Evolutionary conservation across 1,140 invertebrate genomes (phyloP).

Genomic region (Atopsyche davidsoni): DNA sequence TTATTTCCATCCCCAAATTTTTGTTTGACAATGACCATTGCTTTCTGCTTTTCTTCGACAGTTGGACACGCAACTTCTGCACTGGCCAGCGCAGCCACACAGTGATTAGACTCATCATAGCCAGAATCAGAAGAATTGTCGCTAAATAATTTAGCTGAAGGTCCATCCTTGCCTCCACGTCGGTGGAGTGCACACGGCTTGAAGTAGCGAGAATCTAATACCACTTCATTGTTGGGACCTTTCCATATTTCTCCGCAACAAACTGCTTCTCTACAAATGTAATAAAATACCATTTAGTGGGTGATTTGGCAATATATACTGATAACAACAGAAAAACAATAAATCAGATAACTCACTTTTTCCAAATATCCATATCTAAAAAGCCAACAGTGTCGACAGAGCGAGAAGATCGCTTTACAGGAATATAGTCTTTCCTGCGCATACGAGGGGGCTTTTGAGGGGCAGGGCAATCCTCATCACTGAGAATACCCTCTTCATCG

Average conservation of each 20-base stretch:
- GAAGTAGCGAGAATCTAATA: constrained; percentile 47
- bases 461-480: constrained; percentile 8
- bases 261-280: constrained; percentile 14
- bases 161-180: constrained; percentile 23
- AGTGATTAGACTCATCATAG: constrained; percentile 55
- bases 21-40: too few relatives aligned
- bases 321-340: neutral
- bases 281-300: neutral
- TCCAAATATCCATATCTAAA: constrained; percentile 13
- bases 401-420: constrained; percentile 4
- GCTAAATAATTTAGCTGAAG: constrained; percentile 47
- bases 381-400: neutral
- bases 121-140: constrained; percentile 61
- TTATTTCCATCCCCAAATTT: too few relatives aligned
- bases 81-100: too few relatives aligned
- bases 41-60: too few relatives aligned
- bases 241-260: constrained; percentile 60
- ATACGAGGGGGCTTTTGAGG: constrained; percentile 7
- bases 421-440: constrained; percentile 11
- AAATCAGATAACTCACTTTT: constrained; percentile 12
- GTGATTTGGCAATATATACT: too few relatives aligned
- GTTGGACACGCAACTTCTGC: too few relatives aligned
- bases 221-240: constrained; percentile 56
- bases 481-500: constrained; percentile 32
- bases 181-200: constrained; percentile 15